Evolutionary conservation across 2,113 vertebrate genomes (phyloP), one percentile per base, ranked within the genome.

Genomic region (Petromus typicus): DNA sequence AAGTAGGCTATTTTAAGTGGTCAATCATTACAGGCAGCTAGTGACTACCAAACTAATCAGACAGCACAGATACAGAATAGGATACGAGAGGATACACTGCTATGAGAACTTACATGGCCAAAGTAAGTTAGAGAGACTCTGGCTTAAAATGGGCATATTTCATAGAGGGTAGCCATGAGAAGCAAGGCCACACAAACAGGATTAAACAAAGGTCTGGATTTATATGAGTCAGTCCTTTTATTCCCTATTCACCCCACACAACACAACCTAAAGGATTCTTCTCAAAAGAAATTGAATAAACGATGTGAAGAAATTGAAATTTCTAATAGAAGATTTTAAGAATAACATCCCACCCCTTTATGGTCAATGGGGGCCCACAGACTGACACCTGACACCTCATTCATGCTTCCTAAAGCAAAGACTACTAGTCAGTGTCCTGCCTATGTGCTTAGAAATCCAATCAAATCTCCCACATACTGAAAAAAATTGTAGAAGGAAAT

Each of bases 171-270:
- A 73, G 73, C 93, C 67, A 10, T 56, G 12, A 80, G 48, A 76
- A 67, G 48, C 18, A 48, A 51, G 51, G n/a, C 34, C 84, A 43
- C 81, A 91, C 37, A 93, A 57, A 81, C 6, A 40, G 14, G 27
- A 73, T 91, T n/a, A n/a, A 16, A 91, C 76, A 87, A 86, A 88
- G 23, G 83, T 61, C 76, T 86, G 43, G 23, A 67, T 80, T 95
- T 59, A 89, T 37, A 11, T 54, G 69, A 88, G 45, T 93, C 66
- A 76, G 64, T 76, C 12, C 51, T 18, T 84, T 86, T 83, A 27
- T 64, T 76, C 79, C 69, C 54, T 51, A 75, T 13, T 64, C 12
- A 78, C 25, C 22, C 86, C 75, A 80, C 0, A 69, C 18, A 54
- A 67, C 27, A 25, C 1, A 51, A 23, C 10, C n/a, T 82, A 54